A percentile compares a stretch with the other conserved stretches of the same genome.
Conservation (phyloP, 2,797 vertebrate species). For the Tiaroga cobitis region DNA sequence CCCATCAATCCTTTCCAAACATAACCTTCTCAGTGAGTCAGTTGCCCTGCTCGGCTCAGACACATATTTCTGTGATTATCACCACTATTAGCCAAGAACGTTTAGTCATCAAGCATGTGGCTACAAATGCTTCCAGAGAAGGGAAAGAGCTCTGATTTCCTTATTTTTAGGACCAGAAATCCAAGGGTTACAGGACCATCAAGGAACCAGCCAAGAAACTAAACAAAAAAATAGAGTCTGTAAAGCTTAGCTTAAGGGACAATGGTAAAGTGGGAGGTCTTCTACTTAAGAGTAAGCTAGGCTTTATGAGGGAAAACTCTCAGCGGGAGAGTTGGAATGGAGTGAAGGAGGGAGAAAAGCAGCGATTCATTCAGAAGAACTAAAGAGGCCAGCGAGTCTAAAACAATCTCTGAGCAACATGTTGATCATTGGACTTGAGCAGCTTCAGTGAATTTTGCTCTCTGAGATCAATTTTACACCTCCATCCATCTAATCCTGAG, state of each 20-base stretch:
- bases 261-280: slow-evolving; percentile 69
- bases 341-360: background rate
- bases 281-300: slow-evolving; percentile 52
- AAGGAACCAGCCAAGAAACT: slow-evolving; percentile 38
- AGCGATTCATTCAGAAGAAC: background rate
- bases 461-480: slow-evolving; percentile 14
- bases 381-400: background rate
- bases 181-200: slow-evolving; percentile 26
- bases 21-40: slow-evolving; percentile 49
- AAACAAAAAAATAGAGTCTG: slow-evolving; percentile 45
- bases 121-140: slow-evolving; percentile 24
- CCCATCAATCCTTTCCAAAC: slow-evolving; percentile 11
- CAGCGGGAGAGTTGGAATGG: slow-evolving; percentile 40
- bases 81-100: slow-evolving; percentile 35
- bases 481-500: slow-evolving; percentile 6
- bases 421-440: slow-evolving; percentile 2
- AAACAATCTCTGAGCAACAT: background rate
- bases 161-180: slow-evolving; percentile 41
- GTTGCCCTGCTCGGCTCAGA: slow-evolving; percentile 34
- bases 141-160: slow-evolving; percentile 18
- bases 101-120: slow-evolving; percentile 54
- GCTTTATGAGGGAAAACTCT: slow-evolving; percentile 50
- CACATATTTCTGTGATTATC: slow-evolving; percentile 61
- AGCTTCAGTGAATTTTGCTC: background rate
- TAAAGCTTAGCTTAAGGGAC: slow-evolving; percentile 60